phyloP scores from a whole-genome alignment of 2,113 vertebrate species.

The Oryzias woworae region DNA sequence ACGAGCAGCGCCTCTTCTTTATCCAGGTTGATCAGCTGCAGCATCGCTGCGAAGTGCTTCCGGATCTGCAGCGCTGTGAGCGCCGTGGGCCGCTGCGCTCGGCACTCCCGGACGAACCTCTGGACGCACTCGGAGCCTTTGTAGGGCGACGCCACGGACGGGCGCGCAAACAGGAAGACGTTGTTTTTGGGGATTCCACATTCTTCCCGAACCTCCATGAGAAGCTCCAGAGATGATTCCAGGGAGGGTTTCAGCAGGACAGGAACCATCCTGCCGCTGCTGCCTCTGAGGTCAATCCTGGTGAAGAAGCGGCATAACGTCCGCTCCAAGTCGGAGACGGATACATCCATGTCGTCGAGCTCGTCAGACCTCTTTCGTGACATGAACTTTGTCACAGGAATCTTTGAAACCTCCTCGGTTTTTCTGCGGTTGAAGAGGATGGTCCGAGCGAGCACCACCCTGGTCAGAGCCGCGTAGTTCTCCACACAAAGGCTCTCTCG shows the following conservation, averaged over 20 bases:
- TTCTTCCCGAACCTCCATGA: conserved; percentile 5
- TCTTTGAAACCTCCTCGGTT: not conserved
- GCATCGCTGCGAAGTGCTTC: conserved; percentile 37
- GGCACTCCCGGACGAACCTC: conserved; percentile 26
- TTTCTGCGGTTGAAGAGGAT: conserved; percentile 55
- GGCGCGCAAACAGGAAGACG: conserved; percentile 49
- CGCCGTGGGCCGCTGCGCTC: conserved; percentile 20
- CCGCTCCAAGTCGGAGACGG: conserved; percentile 43
- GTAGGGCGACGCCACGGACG: conserved; percentile 7
- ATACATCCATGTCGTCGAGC: conserved; percentile 1
- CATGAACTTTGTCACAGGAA: conserved; percentile 28
- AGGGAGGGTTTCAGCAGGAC: conserved; percentile 50
- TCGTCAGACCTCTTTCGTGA: conserved; percentile 4
- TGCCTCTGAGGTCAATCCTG: conserved; percentile 45
- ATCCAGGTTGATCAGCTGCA: conserved; percentile 53
- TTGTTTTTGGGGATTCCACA: conserved; percentile 48
- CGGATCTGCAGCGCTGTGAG: conserved; percentile 28
- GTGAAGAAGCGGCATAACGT: conserved; percentile 42
- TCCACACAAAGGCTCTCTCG: conserved; percentile 17
- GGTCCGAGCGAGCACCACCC: conserved; percentile 16
- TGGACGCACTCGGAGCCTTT: conserved; percentile 21
- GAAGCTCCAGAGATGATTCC: conserved; percentile 42
- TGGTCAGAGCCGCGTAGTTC: conserved; percentile 39
- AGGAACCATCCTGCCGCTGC: conserved; percentile 41
- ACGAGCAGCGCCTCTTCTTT: conserved; percentile 46